A percentile compares a stretch with the other conserved stretches of the same genome.
Conservation (phyloP, 1,140 invertebrate genomes). For the Chionoecetes opilio region DNA sequence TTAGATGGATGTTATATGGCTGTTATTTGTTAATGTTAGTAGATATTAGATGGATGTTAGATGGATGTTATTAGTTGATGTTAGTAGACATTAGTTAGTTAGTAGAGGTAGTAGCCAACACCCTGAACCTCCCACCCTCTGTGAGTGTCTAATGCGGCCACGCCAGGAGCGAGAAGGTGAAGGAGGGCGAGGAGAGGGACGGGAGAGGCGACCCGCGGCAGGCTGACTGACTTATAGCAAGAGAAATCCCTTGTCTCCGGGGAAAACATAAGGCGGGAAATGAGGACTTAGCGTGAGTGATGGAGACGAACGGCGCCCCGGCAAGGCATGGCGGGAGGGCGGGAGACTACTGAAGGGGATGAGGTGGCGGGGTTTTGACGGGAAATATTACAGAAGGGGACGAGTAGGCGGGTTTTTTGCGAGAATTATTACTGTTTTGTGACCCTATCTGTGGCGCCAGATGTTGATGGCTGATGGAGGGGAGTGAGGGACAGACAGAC, state of each 20-base stretch:
- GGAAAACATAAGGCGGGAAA: not conserved
- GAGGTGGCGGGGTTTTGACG: not conserved
- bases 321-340: not conserved
- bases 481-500: not conserved
- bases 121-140: no score
- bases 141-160: no score
- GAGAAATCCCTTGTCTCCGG: not conserved
- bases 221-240: no score
- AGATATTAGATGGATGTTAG: no score
- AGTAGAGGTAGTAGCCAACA: no score
- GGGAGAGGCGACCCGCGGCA: not conserved
- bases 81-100: no score
- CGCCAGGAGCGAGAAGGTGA: not conserved
- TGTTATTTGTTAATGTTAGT: no score
- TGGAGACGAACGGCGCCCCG: not conserved
- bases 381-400: not conserved
- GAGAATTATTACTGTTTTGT: no score
- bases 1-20: no score
- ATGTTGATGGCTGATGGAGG: not conserved
- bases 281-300: slow-evolving; percentile 18
- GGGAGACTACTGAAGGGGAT: no score
- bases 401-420: not conserved
- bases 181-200: not conserved
- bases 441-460: not conserved
- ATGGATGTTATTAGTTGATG: no score